phyloP scores from a whole-genome alignment of 2,888 invertebrate genomes.

The Synanthedon vespiformis region DNA sequence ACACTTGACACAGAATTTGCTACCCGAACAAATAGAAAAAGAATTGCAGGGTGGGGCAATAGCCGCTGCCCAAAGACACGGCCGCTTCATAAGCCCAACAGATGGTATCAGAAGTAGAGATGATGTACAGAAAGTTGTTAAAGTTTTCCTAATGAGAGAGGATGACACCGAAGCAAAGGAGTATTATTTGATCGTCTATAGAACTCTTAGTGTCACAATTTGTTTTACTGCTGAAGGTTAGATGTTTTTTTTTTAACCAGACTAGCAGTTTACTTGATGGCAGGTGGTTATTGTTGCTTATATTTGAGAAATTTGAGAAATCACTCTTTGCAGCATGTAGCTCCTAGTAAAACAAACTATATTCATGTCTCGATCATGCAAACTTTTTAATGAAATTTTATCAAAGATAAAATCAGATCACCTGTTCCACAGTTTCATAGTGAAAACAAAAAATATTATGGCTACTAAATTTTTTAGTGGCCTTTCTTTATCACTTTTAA shows the following conservation, averaged over 20 bases:
- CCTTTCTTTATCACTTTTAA: too few relatives aligned
- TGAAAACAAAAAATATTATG: too few relatives aligned
- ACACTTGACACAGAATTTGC: constrained; percentile 82
- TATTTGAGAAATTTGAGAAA: too few relatives aligned
- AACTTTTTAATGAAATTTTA: too few relatives aligned
- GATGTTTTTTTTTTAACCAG: constrained; percentile 25
- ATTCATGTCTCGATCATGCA: too few relatives aligned
- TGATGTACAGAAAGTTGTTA: constrained; percentile 75
- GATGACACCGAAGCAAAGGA: constrained; percentile 67
- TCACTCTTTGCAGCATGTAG: too few relatives aligned
- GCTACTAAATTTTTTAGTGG: too few relatives aligned
- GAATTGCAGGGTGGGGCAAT: constrained; percentile 79
- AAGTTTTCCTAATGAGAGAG: constrained; percentile 76
- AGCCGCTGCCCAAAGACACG: constrained; percentile 58
- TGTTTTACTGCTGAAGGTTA: constrained; percentile 87
- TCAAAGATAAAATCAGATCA: too few relatives aligned
- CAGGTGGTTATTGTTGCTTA: too few relatives aligned
- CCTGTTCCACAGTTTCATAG: too few relatives aligned
- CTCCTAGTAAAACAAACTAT: too few relatives aligned
- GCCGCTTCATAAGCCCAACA: constrained; percentile 55
- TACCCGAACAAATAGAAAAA: constrained; percentile 81
- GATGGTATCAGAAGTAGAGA: constrained; percentile 48
- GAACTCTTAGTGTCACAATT: constrained; percentile 86
- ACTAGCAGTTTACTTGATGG: too few relatives aligned
- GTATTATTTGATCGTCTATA: constrained; percentile 85